Evolutionary conservation across 2,888 invertebrate species (phyloP).

Genomic region (Tillus elongatus): DNA sequence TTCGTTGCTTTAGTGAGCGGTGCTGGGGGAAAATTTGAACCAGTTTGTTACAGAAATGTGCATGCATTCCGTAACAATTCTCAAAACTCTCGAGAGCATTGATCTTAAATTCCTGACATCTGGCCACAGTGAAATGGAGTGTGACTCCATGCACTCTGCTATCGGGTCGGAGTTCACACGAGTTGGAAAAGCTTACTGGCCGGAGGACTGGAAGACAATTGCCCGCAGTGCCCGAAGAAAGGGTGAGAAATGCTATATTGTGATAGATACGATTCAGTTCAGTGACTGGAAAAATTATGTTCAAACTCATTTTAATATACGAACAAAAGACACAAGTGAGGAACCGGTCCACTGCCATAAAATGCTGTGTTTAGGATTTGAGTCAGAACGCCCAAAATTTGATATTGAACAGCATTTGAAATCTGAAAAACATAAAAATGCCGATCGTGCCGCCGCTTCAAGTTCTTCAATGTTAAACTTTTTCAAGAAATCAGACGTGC

Average conservation of each 20-base stretch:
- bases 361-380: no score
- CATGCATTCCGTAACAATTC: conserved; percentile 19
- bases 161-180: conserved; percentile 16
- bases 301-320: neutral
- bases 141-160: conserved; percentile 19
- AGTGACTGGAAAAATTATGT: conserved; percentile 3
- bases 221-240: conserved; percentile 17
- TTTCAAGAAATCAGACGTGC: conserved; percentile 19
- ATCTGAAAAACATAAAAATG: conserved; percentile 24
- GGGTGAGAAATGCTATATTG: conserved; percentile 16
- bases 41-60: conserved; percentile 24
- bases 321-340: conserved; percentile 1
- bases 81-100: conserved; percentile 20
- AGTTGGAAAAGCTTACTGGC: conserved; percentile 19
- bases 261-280: neutral
- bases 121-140: conserved; percentile 16
- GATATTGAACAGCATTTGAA: conserved; percentile 25
- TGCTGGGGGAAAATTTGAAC: conserved; percentile 28
- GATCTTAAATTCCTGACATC: conserved; percentile 21
- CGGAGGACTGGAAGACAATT: conserved; percentile 20
- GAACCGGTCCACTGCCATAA: neutral
- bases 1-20: conserved; percentile 24
- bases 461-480: conserved; percentile 20
- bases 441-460: conserved; percentile 24
- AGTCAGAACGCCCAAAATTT: no score